Evolutionary conservation across 2,888 invertebrate species (phyloP).

Genomic region (Rotaria macrura): DNA sequence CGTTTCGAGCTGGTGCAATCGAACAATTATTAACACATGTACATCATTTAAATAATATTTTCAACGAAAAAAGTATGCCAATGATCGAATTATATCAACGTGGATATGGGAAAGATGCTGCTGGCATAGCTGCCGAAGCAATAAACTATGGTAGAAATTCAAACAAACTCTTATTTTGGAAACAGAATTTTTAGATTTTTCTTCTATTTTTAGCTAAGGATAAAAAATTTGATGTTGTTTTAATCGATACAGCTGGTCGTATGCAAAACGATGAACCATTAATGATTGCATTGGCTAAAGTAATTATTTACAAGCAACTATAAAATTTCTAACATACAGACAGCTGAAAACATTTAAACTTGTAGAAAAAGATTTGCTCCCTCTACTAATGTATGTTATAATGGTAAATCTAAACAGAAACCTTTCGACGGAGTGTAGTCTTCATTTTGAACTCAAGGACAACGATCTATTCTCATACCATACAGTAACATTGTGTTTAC

Average conservation of each 20-base stretch:
- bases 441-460: no score
- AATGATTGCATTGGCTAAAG: slow-evolving; percentile 90
- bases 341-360: no score
- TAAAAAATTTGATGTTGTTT: slow-evolving; percentile 70
- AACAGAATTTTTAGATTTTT: neutral
- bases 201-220: slow-evolving; percentile 57
- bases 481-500: no score
- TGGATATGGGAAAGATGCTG: slow-evolving; percentile 96
- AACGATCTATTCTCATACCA: no score
- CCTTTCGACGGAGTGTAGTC: no score
- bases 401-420: no score
- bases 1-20: slow-evolving; percentile 95
- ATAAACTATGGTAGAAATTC: slow-evolving; percentile 65
- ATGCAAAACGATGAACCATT: slow-evolving; percentile 99
- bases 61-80: slow-evolving; percentile 50
- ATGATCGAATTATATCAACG: slow-evolving; percentile 95
- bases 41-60: slow-evolving; percentile 79
- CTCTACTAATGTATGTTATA: no score
- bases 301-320: slow-evolving; percentile 41
- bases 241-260: slow-evolving; percentile 97
- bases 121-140: slow-evolving; percentile 93
- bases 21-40: slow-evolving; percentile 92
- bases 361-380: no score
- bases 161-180: no score
- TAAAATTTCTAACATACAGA: no score